These are phyloP conservation scores for Bovichtus diacanthus DNA, from an alignment of 2,797 vertebrate species.

Conservation along the genomic window DNA sequence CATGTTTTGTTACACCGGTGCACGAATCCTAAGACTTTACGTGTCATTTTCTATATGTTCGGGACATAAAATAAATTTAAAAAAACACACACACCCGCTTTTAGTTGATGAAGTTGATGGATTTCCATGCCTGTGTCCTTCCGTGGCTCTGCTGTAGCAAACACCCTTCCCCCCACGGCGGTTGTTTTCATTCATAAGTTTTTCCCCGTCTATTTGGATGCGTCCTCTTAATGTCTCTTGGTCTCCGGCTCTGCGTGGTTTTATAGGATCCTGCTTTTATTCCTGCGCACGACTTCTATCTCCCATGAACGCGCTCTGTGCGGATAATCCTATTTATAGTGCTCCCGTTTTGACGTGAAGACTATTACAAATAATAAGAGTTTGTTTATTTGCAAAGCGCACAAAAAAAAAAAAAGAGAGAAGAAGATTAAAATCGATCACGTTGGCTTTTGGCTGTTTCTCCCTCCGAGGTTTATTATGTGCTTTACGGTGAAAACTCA, in stretches of 20 bases:
- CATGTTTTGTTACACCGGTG: neutral
- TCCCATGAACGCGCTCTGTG: neutral
- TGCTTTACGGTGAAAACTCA: neutral
- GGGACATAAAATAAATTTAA: neutral
- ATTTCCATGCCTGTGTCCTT: constrained; percentile 50
- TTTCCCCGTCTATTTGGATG: constrained; percentile 66
- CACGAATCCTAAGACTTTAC: neutral
- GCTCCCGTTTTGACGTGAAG: constrained; percentile 8
- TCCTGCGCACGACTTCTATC: constrained; percentile 14
- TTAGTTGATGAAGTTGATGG: constrained; percentile 44
- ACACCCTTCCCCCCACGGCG: constrained; percentile 82
- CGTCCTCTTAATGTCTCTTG: constrained; percentile 49
- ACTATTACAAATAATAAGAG: neutral
- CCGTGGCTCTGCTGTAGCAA: constrained; percentile 71
- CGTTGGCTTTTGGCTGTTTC: neutral
- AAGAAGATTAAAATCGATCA: fast-evolving
- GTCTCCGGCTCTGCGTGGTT: constrained; percentile 38
- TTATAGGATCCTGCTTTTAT: constrained; percentile 27
- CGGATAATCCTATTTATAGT: neutral
- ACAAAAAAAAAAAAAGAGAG: neutral
- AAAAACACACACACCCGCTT: neutral
- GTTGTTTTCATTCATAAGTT: constrained; percentile 98
- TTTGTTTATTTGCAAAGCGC: constrained; percentile 25
- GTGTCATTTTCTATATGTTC: constrained; percentile 8
- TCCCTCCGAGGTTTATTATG: neutral